Percentiles rank a stretch among this genome's conserved stretches.
Evolutionary conservation across 2,113 vertebrate species (phyloP).

Genomic region (Cebidichthys violaceus): DNA sequence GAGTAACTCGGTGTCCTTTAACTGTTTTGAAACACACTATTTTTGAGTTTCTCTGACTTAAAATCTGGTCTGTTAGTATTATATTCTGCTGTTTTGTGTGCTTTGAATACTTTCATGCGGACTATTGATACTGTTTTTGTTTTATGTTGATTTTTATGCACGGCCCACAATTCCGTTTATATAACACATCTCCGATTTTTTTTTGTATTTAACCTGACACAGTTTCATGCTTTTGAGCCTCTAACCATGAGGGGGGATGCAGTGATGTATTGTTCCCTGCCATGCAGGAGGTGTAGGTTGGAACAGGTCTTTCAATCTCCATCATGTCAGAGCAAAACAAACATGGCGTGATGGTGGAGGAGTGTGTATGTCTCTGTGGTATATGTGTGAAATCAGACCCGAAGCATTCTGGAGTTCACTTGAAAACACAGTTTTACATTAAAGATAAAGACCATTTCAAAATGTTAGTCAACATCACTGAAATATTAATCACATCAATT

Average conservation of each 20-base stretch:
- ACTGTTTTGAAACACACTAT: constrained; percentile 2
- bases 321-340: constrained; percentile 33
- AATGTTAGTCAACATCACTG: not conserved
- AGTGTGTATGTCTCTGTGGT: not conserved
- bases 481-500: not conserved
- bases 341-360: not conserved
- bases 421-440: not conserved
- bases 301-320: constrained; percentile 34
- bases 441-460: not conserved
- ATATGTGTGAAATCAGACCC: not conserved
- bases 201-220: not conserved
- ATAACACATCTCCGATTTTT: not conserved
- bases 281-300: constrained; percentile 27
- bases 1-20: not conserved
- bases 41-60: not conserved
- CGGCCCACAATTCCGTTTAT: not conserved
- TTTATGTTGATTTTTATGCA: not conserved
- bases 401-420: not conserved
- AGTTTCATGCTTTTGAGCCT: not conserved
- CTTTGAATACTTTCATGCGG: not conserved
- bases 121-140: not conserved
- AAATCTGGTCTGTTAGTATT: not conserved
- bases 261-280: constrained; percentile 37
- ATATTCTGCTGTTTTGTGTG: not conserved
- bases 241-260: not conserved